phyloP scores from a whole-genome alignment of 1,140 invertebrate genomes.

The Zophobas morio region DNA sequence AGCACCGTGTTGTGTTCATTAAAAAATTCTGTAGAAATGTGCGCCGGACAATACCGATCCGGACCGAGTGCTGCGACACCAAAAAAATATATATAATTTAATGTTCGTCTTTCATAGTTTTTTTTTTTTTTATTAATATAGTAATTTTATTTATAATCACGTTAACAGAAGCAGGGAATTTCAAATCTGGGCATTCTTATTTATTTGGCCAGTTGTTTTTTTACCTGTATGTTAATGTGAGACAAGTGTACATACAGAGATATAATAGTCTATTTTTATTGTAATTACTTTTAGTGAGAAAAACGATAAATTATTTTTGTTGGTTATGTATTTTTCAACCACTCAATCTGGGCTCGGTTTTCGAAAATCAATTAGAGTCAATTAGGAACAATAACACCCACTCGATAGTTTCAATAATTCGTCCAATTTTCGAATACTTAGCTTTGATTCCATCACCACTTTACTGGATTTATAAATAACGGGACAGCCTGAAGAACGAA shows the following conservation, averaged over 20 bases:
- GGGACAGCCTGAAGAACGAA: neutral
- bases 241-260: conserved; percentile 54
- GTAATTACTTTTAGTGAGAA: conserved; percentile 55
- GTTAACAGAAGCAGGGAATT: conserved; percentile 22
- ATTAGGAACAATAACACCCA: conserved; percentile 24
- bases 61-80: conserved; percentile 45
- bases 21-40: conserved; percentile 38
- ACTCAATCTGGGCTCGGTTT: conserved; percentile 26
- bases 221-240: conserved; percentile 44
- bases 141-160: conserved; percentile 40
- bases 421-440: conserved; percentile 38
- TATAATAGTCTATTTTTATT: conserved; percentile 54
- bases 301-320: conserved; percentile 55
- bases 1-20: conserved; percentile 62
- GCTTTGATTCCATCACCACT: conserved; percentile 13
- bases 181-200: conserved; percentile 49
- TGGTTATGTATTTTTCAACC: conserved; percentile 46
- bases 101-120: conserved; percentile 51
- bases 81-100: conserved; percentile 46
- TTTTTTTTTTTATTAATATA: conserved; percentile 42
- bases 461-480: conserved; percentile 19
- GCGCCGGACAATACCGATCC: conserved; percentile 8
- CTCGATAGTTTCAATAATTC: conserved; percentile 10
- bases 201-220: conserved; percentile 46
- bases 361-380: conserved; percentile 36